Evolutionary conservation across 2,888 invertebrate genomes (phyloP).

Genomic region (Biston betularia): DNA sequence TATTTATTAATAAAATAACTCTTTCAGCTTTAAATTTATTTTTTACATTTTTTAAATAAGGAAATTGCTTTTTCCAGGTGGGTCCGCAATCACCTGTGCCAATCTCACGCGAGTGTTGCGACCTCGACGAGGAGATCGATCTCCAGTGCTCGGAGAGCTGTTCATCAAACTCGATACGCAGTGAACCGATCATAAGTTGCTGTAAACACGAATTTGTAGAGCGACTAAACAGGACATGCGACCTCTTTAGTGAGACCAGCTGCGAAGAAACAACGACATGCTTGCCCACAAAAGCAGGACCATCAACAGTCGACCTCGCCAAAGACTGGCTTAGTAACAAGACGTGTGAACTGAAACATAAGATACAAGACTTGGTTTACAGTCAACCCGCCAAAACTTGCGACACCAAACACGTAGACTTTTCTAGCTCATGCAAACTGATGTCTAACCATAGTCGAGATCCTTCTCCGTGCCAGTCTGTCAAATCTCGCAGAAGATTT

Average conservation of each 20-base stretch:
- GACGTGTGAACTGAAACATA: conserved; percentile 1
- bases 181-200: not conserved
- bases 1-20: too few species aligned
- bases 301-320: not conserved
- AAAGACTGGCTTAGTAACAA: conserved; percentile 5
- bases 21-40: not conserved
- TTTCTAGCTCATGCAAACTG: not conserved
- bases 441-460: not conserved
- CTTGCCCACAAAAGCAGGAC: not conserved
- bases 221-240: conserved; percentile 11
- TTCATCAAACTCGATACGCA: not conserved
- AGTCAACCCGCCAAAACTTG: not conserved
- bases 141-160: not conserved
- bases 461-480: not conserved
- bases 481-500: not conserved
- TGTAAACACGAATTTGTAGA: not conserved
- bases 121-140: not conserved
- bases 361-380: conserved; percentile 1
- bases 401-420: conserved; percentile 3
- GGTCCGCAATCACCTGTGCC: not conserved
- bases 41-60: not conserved
- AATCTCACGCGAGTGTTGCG: not conserved
- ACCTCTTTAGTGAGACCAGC: not conserved
- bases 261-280: not conserved
- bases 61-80: not conserved